Evolutionary conservation across 2,888 invertebrate species (phyloP), one percentile per base, ranked within the genome.

Genomic region (Mimachlamys varia): DNA sequence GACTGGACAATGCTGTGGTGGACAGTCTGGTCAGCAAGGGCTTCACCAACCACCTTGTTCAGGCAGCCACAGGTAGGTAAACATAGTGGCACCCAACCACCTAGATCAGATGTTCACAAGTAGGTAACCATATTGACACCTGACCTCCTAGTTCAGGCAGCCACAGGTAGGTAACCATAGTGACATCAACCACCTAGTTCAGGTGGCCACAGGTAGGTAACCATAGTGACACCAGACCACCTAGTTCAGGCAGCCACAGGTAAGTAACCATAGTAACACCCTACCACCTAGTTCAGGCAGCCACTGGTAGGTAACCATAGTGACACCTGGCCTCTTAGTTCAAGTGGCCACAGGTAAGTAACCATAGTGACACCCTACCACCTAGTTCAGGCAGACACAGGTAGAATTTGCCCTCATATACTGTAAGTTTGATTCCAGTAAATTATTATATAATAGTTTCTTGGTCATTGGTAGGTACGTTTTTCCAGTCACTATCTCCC

Each of bases 401-500:
- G 44, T 44, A 5, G 44, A 44, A 44, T 44, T 44, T 44, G 44
- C 44, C 44, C 44, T 44, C 44, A 44, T 7, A 44, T 44, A 44
- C 44, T 44, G 3, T 5, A 3, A 44, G 44, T 44, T 44, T 44
- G 53, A 2, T 17, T 53, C 2, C 53, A 5, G 12, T 53, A 53
- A 17, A 15, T 53, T 15, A 2, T 12, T 13, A 17, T 10, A 19
- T 53, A 19, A 15, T 53, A 12, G 13, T 19, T 17, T 53, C 53
- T 19, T 27, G 3, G 50, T 58, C 4, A 89, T 50, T 91, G 88
- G 17, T 93, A 95, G 96, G 96, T 89, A 92, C 94, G 90, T 91
- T 96, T 91, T 94, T 97, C 89, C 95, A 96, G 88, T 96, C 96
- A 93, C 91, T 97, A 88, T 95, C 95, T 87, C 94, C 96, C 49